Percentiles rank a stretch among this genome's conserved stretches.
phyloP scores from a whole-genome alignment of 2,888 invertebrate species.

The Acanthosoma haemorrhoidale region DNA sequence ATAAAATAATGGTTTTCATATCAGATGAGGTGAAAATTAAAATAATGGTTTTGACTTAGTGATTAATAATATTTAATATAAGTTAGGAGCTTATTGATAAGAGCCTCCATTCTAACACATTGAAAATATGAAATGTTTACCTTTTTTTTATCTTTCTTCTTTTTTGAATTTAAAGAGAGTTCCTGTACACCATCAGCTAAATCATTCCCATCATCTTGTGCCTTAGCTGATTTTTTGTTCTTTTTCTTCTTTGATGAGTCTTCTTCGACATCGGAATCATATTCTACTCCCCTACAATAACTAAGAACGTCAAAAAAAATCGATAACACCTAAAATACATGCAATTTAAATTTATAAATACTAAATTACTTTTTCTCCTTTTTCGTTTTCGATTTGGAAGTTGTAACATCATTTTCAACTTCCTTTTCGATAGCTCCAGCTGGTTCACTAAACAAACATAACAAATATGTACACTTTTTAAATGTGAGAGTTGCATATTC shows the following conservation, averaged over 20 bases:
- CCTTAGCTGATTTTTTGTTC: constrained; percentile 48
- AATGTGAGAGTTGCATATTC: no score
- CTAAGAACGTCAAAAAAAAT: not conserved
- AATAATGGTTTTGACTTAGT: no score
- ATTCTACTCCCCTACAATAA: constrained; percentile 20
- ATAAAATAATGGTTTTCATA: not conserved
- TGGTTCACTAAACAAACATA: constrained; percentile 34
- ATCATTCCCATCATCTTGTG: constrained; percentile 47
- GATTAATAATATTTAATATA: not conserved
- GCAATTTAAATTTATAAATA: not conserved
- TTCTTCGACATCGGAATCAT: constrained; percentile 45
- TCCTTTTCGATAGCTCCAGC: constrained; percentile 35
- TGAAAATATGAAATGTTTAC: constrained; percentile 6
- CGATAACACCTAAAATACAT: not conserved
- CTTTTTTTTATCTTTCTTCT: constrained; percentile 38
- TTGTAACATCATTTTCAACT: constrained; percentile 34
- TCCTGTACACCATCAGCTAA: constrained; percentile 46
- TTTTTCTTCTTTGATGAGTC: constrained; percentile 48
- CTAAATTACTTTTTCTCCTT: constrained; percentile 48
- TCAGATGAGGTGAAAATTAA: no score
- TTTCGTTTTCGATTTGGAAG: constrained; percentile 49
- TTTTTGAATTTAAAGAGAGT: constrained; percentile 39
- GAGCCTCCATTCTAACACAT: no score
- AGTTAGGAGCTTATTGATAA: no score
- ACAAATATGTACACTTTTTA: no score